phyloP scores from a whole-genome alignment of 2,888 invertebrate genomes.

The Galerucella calmariensis region DNA sequence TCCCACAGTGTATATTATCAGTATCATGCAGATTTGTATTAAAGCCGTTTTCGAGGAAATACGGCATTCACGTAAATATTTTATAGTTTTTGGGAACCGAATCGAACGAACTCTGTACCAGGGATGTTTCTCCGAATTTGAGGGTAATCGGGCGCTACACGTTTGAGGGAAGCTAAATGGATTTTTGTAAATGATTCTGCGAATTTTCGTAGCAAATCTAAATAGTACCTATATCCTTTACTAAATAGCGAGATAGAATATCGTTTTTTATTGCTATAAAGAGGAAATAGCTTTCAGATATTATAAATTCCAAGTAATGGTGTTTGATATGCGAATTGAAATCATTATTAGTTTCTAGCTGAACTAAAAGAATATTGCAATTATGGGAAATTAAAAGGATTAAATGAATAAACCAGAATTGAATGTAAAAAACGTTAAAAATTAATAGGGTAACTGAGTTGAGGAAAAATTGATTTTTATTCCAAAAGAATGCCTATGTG shows the following conservation, averaged over 20 bases:
- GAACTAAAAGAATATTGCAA: too few relatives aligned
- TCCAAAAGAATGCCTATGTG: too few relatives aligned
- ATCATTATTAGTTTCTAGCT: too few relatives aligned
- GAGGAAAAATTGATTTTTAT: too few relatives aligned
- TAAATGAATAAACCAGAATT: too few relatives aligned
- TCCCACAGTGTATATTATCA: neutral
- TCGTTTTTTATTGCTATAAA: neutral
- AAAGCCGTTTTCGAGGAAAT: constrained; percentile 5
- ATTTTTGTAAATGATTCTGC: constrained; percentile 1
- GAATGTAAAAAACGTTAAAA: too few relatives aligned
- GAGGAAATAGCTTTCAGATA: neutral
- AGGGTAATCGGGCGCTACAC: neutral
- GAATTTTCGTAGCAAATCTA: neutral
- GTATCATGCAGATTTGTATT: constrained; percentile 4
- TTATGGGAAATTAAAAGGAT: too few relatives aligned
- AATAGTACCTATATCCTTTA: neutral
- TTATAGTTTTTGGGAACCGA: constrained; percentile 4
- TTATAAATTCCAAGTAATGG: neutral
- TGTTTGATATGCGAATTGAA: too few relatives aligned
- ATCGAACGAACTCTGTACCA: neutral
- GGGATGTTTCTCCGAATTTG: neutral
- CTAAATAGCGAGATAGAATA: neutral
- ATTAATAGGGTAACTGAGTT: too few relatives aligned
- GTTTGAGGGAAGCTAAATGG: neutral
- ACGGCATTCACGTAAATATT: neutral